phyloP scores from a whole-genome alignment of 2,113 vertebrate genomes.

The Pituophis catenifer region DNA sequence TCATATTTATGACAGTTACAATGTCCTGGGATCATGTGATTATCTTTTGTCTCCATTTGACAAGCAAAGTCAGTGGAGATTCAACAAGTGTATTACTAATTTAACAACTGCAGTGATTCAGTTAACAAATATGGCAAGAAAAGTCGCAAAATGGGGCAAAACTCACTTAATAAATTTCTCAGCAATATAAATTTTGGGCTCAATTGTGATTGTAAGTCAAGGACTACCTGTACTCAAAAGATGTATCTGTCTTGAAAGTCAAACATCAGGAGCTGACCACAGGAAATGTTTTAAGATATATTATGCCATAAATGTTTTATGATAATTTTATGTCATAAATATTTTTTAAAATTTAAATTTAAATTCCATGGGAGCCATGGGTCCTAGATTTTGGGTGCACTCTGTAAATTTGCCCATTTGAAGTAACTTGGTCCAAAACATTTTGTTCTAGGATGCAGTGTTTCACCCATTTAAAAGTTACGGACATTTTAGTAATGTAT shows the following conservation, averaged over 20 bases:
- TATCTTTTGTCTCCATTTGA: too few relatives aligned
- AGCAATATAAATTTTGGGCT: too few relatives aligned
- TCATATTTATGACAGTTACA: too few relatives aligned
- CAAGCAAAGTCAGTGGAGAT: too few relatives aligned
- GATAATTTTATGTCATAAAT: background rate
- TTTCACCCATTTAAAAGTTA: background rate
- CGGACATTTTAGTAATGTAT: background rate
- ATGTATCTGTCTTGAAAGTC: background rate
- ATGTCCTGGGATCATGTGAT: too few relatives aligned
- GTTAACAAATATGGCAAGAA: too few relatives aligned
- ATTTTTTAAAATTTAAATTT: background rate
- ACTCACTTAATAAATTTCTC: too few relatives aligned
- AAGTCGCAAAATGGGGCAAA: too few relatives aligned
- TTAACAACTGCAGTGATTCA: too few relatives aligned
- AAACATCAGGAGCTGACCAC: background rate
- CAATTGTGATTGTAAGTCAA: too few relatives aligned
- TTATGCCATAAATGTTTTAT: background rate
- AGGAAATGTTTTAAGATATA: background rate
- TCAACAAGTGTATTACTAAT: too few relatives aligned
- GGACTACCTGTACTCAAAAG: background rate
- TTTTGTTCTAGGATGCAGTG: background rate
- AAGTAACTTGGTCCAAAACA: background rate
- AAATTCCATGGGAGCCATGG: background rate
- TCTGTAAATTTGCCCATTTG: background rate
- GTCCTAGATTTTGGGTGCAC: background rate